A percentile compares a stretch with the other conserved stretches of the same genome.
These are phyloP conservation scores for Myocastor coypus DNA, from an alignment of 2,113 vertebrate genomes.

Conservation along the genomic window DNA sequence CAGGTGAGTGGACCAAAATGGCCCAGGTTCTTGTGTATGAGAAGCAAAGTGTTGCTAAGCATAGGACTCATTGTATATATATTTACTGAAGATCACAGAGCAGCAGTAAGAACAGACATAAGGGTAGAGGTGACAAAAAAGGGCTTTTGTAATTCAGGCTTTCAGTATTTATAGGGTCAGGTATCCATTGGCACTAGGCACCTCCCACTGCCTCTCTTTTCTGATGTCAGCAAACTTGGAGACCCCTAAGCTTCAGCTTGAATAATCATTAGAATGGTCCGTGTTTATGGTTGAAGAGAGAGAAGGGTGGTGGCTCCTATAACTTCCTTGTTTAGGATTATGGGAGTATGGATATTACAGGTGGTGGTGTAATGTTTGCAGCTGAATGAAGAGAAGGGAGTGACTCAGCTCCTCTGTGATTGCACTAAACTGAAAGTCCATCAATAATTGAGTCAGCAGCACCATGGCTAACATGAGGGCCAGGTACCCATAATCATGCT, in stretches of 20 bases:
- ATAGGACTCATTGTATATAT: neutral
- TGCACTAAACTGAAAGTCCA: neutral
- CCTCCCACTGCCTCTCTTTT: neutral
- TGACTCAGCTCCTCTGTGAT: neutral
- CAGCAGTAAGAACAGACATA: neutral
- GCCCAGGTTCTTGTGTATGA: neutral
- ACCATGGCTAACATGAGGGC: neutral
- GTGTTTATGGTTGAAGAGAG: neutral
- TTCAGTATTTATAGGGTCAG: neutral
- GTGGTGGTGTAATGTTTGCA: neutral
- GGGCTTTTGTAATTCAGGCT: neutral
- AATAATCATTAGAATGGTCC: neutral
- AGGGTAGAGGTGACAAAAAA: neutral
- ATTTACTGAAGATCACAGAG: neutral
- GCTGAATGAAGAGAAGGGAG: neutral
- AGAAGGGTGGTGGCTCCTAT: neutral
- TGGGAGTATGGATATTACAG: neutral
- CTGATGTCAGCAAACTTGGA: neutral
- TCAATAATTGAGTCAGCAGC: no score
- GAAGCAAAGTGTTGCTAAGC: neutral
- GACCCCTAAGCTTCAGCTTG: neutral
- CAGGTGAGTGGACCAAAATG: neutral
- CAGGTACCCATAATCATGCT: neutral
- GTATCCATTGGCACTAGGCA: neutral
- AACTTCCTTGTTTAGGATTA: neutral